Evolutionary conservation across 2,113 vertebrate genomes (phyloP).

Genomic region (Hucho hucho): DNA sequence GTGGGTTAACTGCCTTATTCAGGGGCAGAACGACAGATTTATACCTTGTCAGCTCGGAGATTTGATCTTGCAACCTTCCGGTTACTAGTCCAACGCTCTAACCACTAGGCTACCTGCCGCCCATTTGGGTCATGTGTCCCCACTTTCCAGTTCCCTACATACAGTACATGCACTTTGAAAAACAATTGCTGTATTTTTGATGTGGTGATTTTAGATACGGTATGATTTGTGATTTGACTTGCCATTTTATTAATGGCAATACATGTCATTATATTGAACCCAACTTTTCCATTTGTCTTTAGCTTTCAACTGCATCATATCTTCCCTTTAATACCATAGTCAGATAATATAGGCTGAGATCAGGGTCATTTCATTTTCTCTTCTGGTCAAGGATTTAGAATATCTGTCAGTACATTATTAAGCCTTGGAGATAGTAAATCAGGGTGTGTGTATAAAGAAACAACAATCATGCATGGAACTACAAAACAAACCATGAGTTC

Average conservation of each 20-base stretch:
- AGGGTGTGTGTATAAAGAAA: constrained; percentile 39
- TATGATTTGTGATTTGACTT: neutral
- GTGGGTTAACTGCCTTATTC: no score
- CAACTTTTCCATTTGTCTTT: neutral
- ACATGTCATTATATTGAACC: neutral
- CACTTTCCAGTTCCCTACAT: no score
- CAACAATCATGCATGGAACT: constrained; percentile 49
- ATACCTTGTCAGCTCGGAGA: no score
- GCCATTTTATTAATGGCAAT: neutral
- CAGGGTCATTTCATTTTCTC: neutral
- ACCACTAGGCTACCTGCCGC: no score
- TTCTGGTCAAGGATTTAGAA: neutral
- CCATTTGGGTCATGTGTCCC: neutral
- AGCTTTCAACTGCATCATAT: neutral
- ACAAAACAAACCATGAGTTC: constrained; percentile 21
- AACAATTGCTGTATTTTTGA: neutral
- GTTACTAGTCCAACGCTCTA: no score
- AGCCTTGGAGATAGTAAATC: neutral
- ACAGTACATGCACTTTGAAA: neutral
- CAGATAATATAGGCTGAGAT: neutral
- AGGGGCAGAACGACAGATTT: no score
- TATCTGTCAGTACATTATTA: neutral
- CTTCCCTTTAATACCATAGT: no score
- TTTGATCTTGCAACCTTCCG: no score
- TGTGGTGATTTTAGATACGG: neutral